phyloP scores from a whole-genome alignment of 2,797 vertebrate genomes.

The Lates japonicus region DNA sequence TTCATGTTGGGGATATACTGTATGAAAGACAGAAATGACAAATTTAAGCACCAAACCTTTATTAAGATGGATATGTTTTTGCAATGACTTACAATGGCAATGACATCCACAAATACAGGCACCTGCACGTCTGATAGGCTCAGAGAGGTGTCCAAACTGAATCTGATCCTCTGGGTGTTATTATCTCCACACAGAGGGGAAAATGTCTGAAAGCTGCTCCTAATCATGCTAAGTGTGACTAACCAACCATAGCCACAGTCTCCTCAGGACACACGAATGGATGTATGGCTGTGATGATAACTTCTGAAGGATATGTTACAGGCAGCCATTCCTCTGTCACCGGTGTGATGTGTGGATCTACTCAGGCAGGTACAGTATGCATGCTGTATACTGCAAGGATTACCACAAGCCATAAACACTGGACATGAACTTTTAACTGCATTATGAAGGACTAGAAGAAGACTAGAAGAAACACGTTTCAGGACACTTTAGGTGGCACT shows the following conservation, averaged over 20 bases:
- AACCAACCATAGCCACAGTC: constrained; percentile 48
- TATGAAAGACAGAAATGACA: too few species aligned
- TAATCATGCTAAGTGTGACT: constrained; percentile 72
- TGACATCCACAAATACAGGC: constrained; percentile 19
- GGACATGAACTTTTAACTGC: neutral
- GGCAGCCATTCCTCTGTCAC: constrained; percentile 18
- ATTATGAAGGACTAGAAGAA: neutral
- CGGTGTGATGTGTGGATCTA: constrained; percentile 19
- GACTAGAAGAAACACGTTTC: neutral
- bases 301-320: constrained; percentile 47
- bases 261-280: constrained; percentile 60
- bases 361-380: neutral
- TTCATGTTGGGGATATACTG: too few species aligned
- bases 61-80: neutral
- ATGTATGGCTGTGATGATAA: constrained; percentile 65
- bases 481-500: too few species aligned
- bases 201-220: constrained; percentile 55
- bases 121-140: constrained; percentile 41
- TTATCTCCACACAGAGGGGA: constrained; percentile 59
- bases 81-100: neutral
- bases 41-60: too few species aligned
- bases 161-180: constrained; percentile 55
- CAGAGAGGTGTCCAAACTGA: constrained; percentile 37
- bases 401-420: neutral
- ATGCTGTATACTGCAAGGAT: neutral